These are phyloP conservation scores for Prosopocoilus inquinatus DNA, from an alignment of 2,888 invertebrate genomes.

Conservation along the genomic window DNA sequence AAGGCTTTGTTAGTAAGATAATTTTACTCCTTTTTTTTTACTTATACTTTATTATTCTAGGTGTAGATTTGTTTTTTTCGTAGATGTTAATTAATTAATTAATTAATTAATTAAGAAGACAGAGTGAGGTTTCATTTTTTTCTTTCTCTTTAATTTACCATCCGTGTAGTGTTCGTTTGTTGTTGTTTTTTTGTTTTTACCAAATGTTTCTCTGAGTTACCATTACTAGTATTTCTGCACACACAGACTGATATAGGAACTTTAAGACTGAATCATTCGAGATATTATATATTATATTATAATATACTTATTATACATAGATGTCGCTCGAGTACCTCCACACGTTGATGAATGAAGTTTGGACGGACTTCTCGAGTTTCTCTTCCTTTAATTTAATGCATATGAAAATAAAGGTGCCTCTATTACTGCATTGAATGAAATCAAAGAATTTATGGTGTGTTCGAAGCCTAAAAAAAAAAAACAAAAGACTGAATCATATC, in stretches of 20 bases:
- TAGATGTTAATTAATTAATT: not conserved
- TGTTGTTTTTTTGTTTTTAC: conserved; percentile 10
- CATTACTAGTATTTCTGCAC: conserved; percentile 9
- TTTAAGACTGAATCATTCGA: conserved; percentile 16
- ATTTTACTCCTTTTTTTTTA: conserved; percentile 6
- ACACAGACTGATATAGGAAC: conserved; percentile 19
- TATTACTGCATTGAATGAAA: no score
- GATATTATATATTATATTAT: no score
- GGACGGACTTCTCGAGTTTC: no score
- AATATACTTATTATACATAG: not conserved
- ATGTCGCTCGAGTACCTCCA: conserved; percentile 7
- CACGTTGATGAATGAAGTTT: no score
- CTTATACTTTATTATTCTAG: conserved; percentile 10
- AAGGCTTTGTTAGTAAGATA: conserved; percentile 12
- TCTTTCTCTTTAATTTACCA: not conserved
- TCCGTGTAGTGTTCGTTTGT: not conserved
- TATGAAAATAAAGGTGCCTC: no score
- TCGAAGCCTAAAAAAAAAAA: no score
- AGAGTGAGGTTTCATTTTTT: conserved; percentile 4
- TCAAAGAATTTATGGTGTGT: no score
- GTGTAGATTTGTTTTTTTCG: conserved; percentile 9
- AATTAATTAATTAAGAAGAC: no score
- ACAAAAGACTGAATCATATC: no score
- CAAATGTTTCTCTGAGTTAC: conserved; percentile 20
- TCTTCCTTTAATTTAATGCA: no score